phyloP scores from a whole-genome alignment of 2,113 vertebrate species.

The Enhydra lutris region DNA sequence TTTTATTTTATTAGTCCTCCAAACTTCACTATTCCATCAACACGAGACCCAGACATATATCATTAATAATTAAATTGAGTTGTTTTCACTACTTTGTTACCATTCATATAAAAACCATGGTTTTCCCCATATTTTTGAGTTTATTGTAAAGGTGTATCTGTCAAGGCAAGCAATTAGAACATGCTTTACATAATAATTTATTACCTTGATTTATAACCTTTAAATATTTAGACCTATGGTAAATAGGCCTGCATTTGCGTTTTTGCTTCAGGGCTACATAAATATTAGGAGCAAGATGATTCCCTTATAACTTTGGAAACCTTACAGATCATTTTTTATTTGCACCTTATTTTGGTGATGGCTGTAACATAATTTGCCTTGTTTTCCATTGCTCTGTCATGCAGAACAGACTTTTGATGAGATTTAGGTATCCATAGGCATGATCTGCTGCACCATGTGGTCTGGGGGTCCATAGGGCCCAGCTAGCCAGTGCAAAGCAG shows the following conservation, averaged over 20 bases:
- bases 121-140: neutral
- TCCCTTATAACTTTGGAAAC: neutral
- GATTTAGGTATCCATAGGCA: neutral
- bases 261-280: neutral
- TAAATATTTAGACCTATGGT: neutral
- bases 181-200: neutral
- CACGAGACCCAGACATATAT: neutral
- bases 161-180: neutral
- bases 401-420: neutral
- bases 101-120: neutral
- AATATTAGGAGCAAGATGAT: neutral
- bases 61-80: slow-evolving; percentile 6
- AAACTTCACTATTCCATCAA: neutral
- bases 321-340: neutral
- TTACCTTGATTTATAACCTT: neutral
- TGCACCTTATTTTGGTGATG: neutral
- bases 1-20: neutral
- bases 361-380: neutral
- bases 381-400: neutral
- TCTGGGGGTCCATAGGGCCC: neutral
- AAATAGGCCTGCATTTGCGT: neutral
- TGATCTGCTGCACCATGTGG: neutral
- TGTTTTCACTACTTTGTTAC: neutral
- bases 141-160: neutral
- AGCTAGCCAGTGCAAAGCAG: neutral